Conservation (phyloP, 2,888 invertebrate genomes). For the Drosophila limbata region DNA sequence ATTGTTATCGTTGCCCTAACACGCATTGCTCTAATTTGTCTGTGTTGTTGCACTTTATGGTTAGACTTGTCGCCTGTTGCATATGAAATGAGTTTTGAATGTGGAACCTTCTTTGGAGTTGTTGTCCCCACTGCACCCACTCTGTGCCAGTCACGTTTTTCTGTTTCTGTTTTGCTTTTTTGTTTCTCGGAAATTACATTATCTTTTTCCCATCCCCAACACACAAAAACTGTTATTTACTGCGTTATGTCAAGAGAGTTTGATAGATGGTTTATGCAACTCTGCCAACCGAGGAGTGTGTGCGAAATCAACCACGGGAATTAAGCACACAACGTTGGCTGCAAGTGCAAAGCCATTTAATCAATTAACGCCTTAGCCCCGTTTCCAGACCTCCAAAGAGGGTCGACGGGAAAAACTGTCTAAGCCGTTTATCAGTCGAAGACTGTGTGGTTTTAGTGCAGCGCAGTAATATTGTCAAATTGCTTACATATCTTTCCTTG, state of each 20-base stretch:
- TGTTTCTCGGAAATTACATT: conserved; percentile 58
- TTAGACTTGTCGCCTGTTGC: conserved; percentile 40
- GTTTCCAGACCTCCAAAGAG: neutral
- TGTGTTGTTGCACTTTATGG: conserved; percentile 40
- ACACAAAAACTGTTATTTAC: conserved; percentile 46
- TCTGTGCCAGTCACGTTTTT: conserved; percentile 55
- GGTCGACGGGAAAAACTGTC: conserved; percentile 2
- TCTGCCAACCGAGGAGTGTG: conserved; percentile 38
- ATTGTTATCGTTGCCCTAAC: conserved; percentile 16
- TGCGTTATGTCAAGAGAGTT: conserved; percentile 32
- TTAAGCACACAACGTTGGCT: conserved; percentile 34
- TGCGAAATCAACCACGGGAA: conserved; percentile 40
- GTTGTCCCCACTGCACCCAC: conserved; percentile 51
- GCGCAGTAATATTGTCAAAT: conserved; percentile 1
- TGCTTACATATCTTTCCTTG: conserved; percentile 1
- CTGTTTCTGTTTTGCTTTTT: conserved; percentile 18
- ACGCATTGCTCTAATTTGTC: conserved; percentile 39
- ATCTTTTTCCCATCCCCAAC: conserved; percentile 14
- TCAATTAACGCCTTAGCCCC: conserved; percentile 40
- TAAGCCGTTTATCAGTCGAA: conserved; percentile 4
- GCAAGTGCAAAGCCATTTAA: conserved; percentile 59
- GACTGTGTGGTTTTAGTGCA: neutral
- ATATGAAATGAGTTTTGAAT: conserved; percentile 52
- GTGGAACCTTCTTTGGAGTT: conserved; percentile 1
- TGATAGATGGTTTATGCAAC: conserved; percentile 61